These are phyloP conservation scores for Onthophagus taurus DNA, from an alignment of 1,140 invertebrate genomes.

Conservation along the genomic window DNA sequence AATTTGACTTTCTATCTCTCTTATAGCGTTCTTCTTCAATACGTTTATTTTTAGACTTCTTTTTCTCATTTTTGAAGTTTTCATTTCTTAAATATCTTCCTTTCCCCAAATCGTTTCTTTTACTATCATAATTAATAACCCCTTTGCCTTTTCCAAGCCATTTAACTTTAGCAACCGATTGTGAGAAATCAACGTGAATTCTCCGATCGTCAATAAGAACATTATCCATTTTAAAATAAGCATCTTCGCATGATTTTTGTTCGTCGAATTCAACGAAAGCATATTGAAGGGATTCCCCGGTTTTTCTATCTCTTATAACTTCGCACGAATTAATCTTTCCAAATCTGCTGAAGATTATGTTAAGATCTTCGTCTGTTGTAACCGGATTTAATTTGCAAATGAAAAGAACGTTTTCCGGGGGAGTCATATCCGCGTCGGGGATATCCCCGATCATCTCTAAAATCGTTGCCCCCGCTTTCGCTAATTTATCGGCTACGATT, in stretches of 20 bases:
- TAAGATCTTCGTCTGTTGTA: constrained; percentile 93
- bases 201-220: constrained; percentile 96
- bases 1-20: neutral
- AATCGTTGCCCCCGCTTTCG: constrained; percentile 92
- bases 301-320: constrained; percentile 90
- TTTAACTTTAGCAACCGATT: constrained; percentile 89
- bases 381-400: constrained; percentile 99
- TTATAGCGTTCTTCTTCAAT: neutral
- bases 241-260: constrained; percentile 90
- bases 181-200: constrained; percentile 99
- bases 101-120: constrained; percentile 21
- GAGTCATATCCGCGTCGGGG: constrained; percentile 92
- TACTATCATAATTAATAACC: constrained; percentile 41
- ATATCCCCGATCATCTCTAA: constrained; percentile 98
- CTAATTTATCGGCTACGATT: constrained; percentile 83
- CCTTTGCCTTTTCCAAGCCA: constrained; percentile 79
- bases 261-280: constrained; percentile 99
- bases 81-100: constrained; percentile 18
- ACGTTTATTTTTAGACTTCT: neutral
- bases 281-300: constrained; percentile 94
- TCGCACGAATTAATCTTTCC: constrained; percentile 93
- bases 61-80: constrained; percentile 3
- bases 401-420: constrained; percentile 98
- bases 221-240: constrained; percentile 99
- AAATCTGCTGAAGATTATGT: constrained; percentile 97